A percentile compares a stretch with the other conserved stretches of the same genome.
phyloP scores from a whole-genome alignment of 2,888 invertebrate species.

The Tetragonisca angustula region DNA sequence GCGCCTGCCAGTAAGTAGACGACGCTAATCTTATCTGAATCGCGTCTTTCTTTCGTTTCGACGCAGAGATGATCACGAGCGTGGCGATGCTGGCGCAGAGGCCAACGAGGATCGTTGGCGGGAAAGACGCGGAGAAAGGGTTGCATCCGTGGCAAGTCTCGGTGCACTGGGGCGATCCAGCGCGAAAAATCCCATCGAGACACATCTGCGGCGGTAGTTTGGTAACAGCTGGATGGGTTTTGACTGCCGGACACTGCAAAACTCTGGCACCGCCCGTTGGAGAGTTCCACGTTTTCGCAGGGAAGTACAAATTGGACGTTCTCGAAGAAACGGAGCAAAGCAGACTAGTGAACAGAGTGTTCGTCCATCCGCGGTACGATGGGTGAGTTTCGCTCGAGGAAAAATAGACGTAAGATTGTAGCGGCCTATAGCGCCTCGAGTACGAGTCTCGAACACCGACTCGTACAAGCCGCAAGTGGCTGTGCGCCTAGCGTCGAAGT shows the following conservation, averaged over 20 bases:
- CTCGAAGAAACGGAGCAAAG: slow-evolving; percentile 77
- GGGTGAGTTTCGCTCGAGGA: slow-evolving; percentile 66
- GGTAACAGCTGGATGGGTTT: slow-evolving; percentile 83
- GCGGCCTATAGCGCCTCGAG: too few relatives aligned
- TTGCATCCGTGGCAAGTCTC: slow-evolving; percentile 85
- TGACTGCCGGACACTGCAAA: slow-evolving; percentile 84
- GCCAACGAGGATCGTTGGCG: slow-evolving; percentile 78
- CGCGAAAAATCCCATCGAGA: slow-evolving; percentile 72
- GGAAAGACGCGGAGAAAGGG: slow-evolving; percentile 81
- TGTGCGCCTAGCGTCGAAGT: too few relatives aligned
- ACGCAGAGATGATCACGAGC: slow-evolving; percentile 38
- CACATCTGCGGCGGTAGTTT: slow-evolving; percentile 85
- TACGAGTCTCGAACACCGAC: too few relatives aligned
- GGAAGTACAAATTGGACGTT: slow-evolving; percentile 74
- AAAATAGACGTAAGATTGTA: too few relatives aligned
- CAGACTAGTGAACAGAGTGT: slow-evolving; percentile 68
- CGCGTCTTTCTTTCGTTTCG: background rate
- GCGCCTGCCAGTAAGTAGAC: too few relatives aligned
- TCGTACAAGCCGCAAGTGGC: too few relatives aligned
- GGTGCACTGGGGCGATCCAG: slow-evolving; percentile 79
- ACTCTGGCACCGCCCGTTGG: slow-evolving; percentile 71
- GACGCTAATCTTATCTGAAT: background rate
- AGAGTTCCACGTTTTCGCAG: slow-evolving; percentile 73
- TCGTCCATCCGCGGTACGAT: slow-evolving; percentile 76
- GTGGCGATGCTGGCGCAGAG: slow-evolving; percentile 72